A percentile compares a stretch with the other conserved stretches of the same genome.
Conservation (phyloP, 2,888 invertebrate genomes). For the Scaeva pyrastri region DNA sequence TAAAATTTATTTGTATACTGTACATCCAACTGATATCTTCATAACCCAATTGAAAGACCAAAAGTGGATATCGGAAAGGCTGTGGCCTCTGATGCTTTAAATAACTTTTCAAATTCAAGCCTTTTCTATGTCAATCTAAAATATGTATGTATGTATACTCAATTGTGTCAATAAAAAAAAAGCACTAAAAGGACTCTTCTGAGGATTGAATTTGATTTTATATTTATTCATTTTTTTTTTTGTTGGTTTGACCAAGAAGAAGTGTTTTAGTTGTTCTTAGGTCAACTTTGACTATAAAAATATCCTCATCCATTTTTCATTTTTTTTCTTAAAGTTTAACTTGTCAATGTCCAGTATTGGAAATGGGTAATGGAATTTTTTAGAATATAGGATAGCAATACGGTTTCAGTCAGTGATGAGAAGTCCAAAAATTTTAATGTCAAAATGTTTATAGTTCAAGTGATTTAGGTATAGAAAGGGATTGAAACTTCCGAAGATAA, state of each 20-base stretch:
- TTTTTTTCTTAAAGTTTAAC: neutral
- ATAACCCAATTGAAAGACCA: neutral
- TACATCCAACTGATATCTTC: neutral
- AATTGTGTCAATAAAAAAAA: too few relatives aligned
- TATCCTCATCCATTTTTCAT: neutral
- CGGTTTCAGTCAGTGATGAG: constrained; percentile 41
- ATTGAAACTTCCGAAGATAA: constrained; percentile 49
- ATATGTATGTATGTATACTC: neutral
- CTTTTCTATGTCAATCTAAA: neutral
- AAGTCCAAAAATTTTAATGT: constrained; percentile 67
- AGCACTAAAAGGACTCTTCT: constrained; percentile 3
- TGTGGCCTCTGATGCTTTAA: neutral
- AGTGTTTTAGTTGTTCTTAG: constrained; percentile 32
- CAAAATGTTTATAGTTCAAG: constrained; percentile 62
- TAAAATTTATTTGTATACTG: neutral
- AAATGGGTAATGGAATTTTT: constrained; percentile 1
- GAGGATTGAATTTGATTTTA: constrained; percentile 63
- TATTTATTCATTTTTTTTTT: too few relatives aligned
- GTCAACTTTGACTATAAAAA: neutral
- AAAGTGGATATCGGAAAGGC: neutral
- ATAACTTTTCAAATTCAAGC: constrained; percentile 18
- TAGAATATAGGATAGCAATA: neutral
- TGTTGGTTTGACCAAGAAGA: constrained; percentile 9
- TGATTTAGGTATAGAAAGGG: constrained; percentile 21
- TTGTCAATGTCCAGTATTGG: neutral